A percentile compares a stretch with the other conserved stretches of the same genome.
phyloP scores from a whole-genome alignment of 2,888 invertebrate genomes.

The Helleia helle region DNA sequence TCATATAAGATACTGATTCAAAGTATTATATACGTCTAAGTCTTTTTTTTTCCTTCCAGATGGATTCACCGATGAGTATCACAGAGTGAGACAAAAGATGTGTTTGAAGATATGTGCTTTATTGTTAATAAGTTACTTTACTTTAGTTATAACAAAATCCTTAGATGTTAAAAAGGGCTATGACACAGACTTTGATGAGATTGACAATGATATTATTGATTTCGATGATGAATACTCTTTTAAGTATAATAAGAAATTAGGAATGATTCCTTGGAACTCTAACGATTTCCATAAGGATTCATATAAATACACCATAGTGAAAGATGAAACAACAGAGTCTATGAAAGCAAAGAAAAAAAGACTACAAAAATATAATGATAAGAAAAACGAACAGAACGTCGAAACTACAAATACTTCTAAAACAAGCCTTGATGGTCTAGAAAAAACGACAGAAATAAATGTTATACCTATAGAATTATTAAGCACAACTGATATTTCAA shows the following conservation, averaged over 20 bases:
- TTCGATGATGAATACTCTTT: conserved; percentile 54
- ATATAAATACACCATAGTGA: conserved; percentile 47
- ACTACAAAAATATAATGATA: conserved; percentile 15
- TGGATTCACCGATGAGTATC: conserved; percentile 46
- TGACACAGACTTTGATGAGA: conserved; percentile 30
- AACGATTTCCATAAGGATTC: conserved; percentile 45
- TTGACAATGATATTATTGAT: conserved; percentile 57
- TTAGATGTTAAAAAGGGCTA: conserved; percentile 31
- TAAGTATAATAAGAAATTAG: conserved; percentile 50
- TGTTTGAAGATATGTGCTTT: conserved; percentile 40
- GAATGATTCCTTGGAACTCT: conserved; percentile 37
- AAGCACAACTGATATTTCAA: conserved; percentile 47
- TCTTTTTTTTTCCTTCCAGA: conserved; percentile 42
- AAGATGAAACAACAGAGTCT: conserved; percentile 26
- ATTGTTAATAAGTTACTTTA: conserved; percentile 33
- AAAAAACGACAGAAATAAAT: conserved; percentile 37
- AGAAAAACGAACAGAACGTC: conserved; percentile 9
- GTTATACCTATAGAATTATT: conserved; percentile 58
- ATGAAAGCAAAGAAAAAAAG: conserved; percentile 21
- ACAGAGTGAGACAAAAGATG: conserved; percentile 54
- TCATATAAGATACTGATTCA: too few relatives aligned
- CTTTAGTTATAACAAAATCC: conserved; percentile 32
- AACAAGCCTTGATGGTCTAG: conserved; percentile 14
- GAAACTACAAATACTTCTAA: neutral
- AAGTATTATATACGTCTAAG: too few relatives aligned